Evolutionary conservation across 2,888 invertebrate genomes (phyloP).

Genomic region (Diploptera punctata): DNA sequence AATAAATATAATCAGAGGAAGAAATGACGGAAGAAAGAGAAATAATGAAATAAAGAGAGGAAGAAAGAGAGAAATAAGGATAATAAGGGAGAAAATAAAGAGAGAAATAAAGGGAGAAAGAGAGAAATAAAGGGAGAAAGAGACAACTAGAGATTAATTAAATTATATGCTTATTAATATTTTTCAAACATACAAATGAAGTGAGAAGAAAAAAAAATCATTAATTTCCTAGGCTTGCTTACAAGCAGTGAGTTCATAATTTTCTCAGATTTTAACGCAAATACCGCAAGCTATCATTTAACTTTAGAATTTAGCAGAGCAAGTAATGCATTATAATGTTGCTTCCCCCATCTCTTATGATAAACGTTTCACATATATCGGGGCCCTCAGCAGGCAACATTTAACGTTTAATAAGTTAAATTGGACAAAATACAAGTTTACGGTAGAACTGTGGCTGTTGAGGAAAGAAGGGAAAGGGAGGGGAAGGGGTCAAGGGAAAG

Average conservation of each 20-base stretch:
- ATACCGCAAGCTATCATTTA: conserved; percentile 9
- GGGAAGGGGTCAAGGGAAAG: background rate
- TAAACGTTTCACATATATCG: background rate
- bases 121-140: too few relatives aligned
- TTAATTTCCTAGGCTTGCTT: too few relatives aligned
- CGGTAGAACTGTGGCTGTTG: background rate
- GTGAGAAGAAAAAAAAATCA: too few relatives aligned
- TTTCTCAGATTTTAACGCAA: background rate
- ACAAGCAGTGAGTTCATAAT: background rate
- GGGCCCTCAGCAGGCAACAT: background rate
- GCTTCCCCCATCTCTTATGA: background rate
- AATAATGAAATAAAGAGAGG: too few relatives aligned
- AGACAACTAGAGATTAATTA: too few relatives aligned
- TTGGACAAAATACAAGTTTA: conserved; percentile 21
- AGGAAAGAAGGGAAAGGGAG: background rate
- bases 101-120: too few relatives aligned
- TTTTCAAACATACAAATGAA: too few relatives aligned
- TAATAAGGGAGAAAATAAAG: too few relatives aligned
- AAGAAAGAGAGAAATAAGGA: too few relatives aligned
- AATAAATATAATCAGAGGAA: too few relatives aligned
- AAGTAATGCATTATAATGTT: background rate
- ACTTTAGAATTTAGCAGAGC: background rate
- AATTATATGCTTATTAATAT: too few relatives aligned
- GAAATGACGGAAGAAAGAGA: too few relatives aligned
- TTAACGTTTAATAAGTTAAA: conserved; percentile 27